Evolutionary conservation across 1,140 invertebrate genomes (phyloP).

Genomic region (Drosophila navojoa): DNA sequence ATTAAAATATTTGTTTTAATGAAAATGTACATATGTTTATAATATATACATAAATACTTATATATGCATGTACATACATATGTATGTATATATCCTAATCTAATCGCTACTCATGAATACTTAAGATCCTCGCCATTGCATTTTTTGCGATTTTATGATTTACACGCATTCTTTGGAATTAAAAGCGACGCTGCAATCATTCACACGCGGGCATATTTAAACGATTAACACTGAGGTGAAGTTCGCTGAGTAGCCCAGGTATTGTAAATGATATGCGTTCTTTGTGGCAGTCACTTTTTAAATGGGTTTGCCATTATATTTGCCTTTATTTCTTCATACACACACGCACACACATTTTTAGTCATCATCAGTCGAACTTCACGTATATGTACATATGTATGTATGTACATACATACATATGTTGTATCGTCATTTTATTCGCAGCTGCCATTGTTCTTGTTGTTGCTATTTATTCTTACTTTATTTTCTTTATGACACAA

Average conservation of each 20-base stretch:
- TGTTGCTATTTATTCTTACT: conserved; percentile 40
- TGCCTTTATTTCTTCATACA: conserved; percentile 50
- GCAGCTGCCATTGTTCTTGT: conserved; percentile 34
- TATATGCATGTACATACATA: conserved; percentile 1
- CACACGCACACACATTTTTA: conserved; percentile 48
- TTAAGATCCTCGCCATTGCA: conserved; percentile 38
- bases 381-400: background rate
- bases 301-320: conserved; percentile 42
- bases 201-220: conserved; percentile 21
- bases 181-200: conserved; percentile 52
- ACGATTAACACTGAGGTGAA: conserved; percentile 29
- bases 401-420: no score
- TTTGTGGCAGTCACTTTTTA: conserved; percentile 24
- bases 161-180: conserved; percentile 65
- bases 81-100: conserved; percentile 12
- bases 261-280: conserved; percentile 52
- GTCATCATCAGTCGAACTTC: conserved; percentile 70
- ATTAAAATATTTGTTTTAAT: background rate
- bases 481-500: conserved; percentile 79
- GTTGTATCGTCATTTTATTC: conserved; percentile 46
- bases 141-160: conserved; percentile 64
- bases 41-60: no score
- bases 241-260: conserved; percentile 19
- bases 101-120: conserved; percentile 27
- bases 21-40: background rate